Conservation (phyloP, 2,113 vertebrate species). For the Neofelis nebulosa region DNA sequence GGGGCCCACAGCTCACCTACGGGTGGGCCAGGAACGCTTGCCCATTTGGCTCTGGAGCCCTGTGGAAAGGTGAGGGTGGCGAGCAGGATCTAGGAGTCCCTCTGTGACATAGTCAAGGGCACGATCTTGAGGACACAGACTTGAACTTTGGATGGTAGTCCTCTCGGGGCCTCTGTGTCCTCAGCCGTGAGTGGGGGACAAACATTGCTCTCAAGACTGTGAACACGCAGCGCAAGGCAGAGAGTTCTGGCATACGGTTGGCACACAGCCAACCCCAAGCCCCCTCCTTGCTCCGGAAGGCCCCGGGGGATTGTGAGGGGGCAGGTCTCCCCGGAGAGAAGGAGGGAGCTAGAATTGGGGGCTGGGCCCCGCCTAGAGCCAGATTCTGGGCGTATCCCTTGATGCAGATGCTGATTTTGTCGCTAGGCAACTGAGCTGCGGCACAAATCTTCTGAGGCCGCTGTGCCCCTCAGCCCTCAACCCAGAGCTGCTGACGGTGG, state of each 20-base stretch:
- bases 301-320: background rate
- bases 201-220: background rate
- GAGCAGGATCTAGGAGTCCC: background rate
- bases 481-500: constrained; percentile 62
- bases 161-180: background rate
- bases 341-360: background rate
- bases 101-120: background rate
- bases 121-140: background rate
- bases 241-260: background rate
- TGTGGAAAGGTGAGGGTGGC: background rate
- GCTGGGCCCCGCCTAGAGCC: background rate
- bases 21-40: background rate
- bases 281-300: background rate
- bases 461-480: constrained; percentile 68
- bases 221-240: background rate
- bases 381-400: background rate
- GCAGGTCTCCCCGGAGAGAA: background rate
- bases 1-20: no score
- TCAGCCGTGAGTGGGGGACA: background rate
- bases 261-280: no score
- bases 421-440: constrained; percentile 85
- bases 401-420: constrained; percentile 73
- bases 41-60: background rate
- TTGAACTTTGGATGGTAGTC: background rate
- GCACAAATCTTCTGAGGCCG: constrained; percentile 72